These are phyloP conservation scores for Paralichthys olivaceus DNA, from an alignment of 2,113 vertebrate species.

Conservation along the genomic window DNA sequence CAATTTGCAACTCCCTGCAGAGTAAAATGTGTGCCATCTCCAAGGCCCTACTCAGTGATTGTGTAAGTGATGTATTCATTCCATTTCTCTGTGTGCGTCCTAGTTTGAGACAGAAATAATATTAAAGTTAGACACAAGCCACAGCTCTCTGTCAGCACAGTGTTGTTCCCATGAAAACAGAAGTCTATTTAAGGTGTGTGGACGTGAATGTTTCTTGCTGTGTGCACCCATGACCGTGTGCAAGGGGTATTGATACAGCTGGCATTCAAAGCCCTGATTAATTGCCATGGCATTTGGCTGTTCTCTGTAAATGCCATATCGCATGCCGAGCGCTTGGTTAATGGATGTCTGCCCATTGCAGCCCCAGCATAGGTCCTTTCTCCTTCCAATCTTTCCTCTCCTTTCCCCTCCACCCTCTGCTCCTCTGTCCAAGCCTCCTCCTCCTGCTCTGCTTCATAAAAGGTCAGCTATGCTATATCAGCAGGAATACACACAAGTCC, in stretches of 20 bases:
- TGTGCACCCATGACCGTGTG: constrained; percentile 25
- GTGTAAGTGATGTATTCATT: constrained; percentile 67
- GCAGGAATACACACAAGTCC: constrained; percentile 42
- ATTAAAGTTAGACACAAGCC: constrained; percentile 49
- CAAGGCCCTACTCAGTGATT: constrained; percentile 45
- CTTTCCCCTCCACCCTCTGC: neutral
- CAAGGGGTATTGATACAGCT: constrained; percentile 68
- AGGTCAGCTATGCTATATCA: constrained; percentile 62
- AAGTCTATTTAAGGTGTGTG: constrained; percentile 22
- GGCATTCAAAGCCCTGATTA: constrained; percentile 75
- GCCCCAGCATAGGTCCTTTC: constrained; percentile 26
- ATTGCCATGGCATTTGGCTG: constrained; percentile 80
- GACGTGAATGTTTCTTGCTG: constrained; percentile 4
- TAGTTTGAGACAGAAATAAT: constrained; percentile 51
- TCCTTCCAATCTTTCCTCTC: constrained; percentile 15
- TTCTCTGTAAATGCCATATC: constrained; percentile 75
- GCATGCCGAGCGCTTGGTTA: constrained; percentile 70
- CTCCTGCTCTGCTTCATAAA: constrained; percentile 31
- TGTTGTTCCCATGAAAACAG: constrained; percentile 19
- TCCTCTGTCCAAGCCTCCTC: constrained; percentile 7
- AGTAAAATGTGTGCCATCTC: constrained; percentile 66
- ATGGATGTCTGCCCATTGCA: constrained; percentile 65
- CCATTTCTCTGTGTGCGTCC: constrained; percentile 55
- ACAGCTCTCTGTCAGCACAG: constrained; percentile 15
- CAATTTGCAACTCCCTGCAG: constrained; percentile 74